These are phyloP conservation scores for Stegophylla sp. DNA, from an alignment of 2,888 invertebrate species.

Conservation along the genomic window DNA sequence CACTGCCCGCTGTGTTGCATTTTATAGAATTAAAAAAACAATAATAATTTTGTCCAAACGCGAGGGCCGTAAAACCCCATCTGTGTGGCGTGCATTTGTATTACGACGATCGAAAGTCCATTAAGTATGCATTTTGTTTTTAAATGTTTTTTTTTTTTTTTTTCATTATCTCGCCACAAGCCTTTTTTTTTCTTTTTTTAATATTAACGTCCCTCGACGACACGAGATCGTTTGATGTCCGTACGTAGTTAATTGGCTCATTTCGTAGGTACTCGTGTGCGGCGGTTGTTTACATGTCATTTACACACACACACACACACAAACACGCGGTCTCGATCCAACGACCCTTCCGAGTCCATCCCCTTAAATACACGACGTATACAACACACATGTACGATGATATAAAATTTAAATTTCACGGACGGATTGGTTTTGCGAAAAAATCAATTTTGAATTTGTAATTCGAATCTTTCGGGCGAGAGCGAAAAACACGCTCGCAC, in stretches of 20 bases:
- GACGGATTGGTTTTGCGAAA: constrained; percentile 38
- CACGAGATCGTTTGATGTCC: constrained; percentile 47
- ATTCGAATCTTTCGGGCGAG: constrained; percentile 46
- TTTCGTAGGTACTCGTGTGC: constrained; percentile 41
- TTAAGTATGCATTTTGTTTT: not conserved
- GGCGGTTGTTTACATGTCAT: constrained; percentile 53
- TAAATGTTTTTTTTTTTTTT: not conserved
- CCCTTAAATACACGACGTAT: not conserved
- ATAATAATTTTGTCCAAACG: too few species aligned
- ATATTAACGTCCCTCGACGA: constrained; percentile 11
- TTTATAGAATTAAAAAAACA: too few species aligned
- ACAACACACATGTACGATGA: too few species aligned
- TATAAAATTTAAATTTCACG: constrained; percentile 54
- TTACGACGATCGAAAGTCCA: not conserved
- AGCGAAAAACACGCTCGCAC: constrained; percentile 17
- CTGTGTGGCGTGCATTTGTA: constrained; percentile 5
- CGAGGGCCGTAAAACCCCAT: constrained; percentile 7
- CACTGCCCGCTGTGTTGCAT: too few species aligned
- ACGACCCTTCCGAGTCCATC: constrained; percentile 30
- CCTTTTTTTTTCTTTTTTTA: too few species aligned
- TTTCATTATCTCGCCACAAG: not conserved
- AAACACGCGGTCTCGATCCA: constrained; percentile 21
- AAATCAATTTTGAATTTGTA: constrained; percentile 51
- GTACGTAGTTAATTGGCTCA: constrained; percentile 53
- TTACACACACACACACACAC: too few species aligned